phyloP scores from a whole-genome alignment of 2,797 vertebrate species.

The Glyptemys insculpta region DNA sequence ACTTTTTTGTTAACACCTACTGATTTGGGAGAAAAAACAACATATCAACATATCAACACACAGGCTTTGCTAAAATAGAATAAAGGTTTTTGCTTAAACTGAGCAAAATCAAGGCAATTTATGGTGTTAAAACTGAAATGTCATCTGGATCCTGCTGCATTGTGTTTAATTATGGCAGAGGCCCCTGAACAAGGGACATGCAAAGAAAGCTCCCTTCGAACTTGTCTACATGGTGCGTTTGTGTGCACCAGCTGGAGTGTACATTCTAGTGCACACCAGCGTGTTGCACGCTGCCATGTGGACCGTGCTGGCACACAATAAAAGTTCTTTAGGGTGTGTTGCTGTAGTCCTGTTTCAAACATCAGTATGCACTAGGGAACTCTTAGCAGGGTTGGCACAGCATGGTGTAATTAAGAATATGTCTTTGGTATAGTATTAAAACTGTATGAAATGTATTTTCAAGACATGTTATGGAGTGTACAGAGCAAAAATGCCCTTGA shows the following conservation, averaged over 20 bases:
- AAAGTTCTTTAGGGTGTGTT: not conserved
- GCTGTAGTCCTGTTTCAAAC: not conserved
- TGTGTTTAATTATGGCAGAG: not conserved
- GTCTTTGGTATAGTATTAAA: not conserved
- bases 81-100: not conserved
- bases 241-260: not conserved
- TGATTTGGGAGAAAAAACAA: not conserved
- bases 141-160: not conserved
- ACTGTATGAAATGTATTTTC: not conserved
- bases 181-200: not conserved
- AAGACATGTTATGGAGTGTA: not conserved
- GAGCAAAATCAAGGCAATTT: not conserved
- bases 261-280: not conserved
- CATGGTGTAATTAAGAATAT: not conserved
- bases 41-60: not conserved
- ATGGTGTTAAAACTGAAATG: not conserved
- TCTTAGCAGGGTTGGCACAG: not conserved
- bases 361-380: not conserved
- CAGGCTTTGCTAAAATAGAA: not conserved
- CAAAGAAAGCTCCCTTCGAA: not conserved
- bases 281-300: not conserved
- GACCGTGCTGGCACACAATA: not conserved
- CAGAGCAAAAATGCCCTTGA: not conserved
- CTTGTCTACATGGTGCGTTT: not conserved
- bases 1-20: constrained; percentile 37